Evolutionary conservation across 1,140 invertebrate species (phyloP).

Genomic region (Drosophila mauritiana): DNA sequence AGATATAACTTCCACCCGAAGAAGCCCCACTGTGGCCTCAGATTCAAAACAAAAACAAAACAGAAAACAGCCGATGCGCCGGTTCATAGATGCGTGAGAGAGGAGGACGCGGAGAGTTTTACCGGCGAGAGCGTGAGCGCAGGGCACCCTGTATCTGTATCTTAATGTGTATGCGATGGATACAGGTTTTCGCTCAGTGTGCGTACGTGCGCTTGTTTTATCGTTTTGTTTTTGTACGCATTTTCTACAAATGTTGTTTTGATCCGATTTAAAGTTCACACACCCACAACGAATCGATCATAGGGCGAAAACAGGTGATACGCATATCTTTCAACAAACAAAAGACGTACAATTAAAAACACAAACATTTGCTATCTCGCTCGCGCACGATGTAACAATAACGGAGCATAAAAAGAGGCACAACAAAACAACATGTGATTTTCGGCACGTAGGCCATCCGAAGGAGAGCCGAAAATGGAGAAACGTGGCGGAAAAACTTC

Average conservation of each 20-base stretch:
- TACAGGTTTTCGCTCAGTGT: conserved; percentile 60
- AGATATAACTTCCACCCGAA: not conserved
- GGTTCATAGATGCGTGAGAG: conserved; percentile 48
- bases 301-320: conserved; percentile 18
- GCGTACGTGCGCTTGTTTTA: conserved; percentile 42
- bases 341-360: not conserved
- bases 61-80: conserved; percentile 69
- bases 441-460: conserved; percentile 76
- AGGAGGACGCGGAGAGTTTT: conserved; percentile 8
- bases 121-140: conserved; percentile 48
- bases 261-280: conserved; percentile 29
- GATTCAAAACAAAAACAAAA: conserved; percentile 75
- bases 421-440: conserved; percentile 77
- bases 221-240: conserved; percentile 51
- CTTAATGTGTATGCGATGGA: conserved; percentile 10
- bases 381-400: conserved; percentile 50
- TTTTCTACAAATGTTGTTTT: conserved; percentile 52
- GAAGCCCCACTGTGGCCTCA: conserved; percentile 6
- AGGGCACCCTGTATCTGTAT: conserved; percentile 57
- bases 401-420: conserved; percentile 38
- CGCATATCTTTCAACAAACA: conserved; percentile 6
- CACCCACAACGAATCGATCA: conserved; percentile 6
- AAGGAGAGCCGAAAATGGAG: conserved; percentile 33
- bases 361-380: conserved; percentile 33
- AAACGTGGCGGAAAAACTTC: conserved; percentile 36